phyloP scores from a whole-genome alignment of 2,113 vertebrate species.

The Mesitornis unicolor region DNA sequence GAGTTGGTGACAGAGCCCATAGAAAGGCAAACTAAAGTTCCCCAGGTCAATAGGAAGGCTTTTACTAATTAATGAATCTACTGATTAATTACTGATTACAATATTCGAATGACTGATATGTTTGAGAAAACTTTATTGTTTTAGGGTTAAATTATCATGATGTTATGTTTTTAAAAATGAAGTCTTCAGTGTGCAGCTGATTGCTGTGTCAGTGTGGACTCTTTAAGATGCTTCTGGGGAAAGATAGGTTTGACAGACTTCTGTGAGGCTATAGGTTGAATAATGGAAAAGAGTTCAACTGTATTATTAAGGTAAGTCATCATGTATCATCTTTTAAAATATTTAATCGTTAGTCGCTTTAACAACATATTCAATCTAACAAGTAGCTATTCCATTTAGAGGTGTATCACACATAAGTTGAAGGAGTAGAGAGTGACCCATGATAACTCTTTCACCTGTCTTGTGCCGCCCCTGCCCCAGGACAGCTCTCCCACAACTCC shows the following conservation, averaged over 20 bases:
- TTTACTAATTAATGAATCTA: neutral
- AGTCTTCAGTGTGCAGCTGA: neutral
- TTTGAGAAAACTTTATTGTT: neutral
- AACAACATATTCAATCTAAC: neutral
- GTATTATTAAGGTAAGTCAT: neutral
- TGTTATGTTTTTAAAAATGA: neutral
- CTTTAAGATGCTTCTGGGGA: neutral
- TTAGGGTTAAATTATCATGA: neutral
- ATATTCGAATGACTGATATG: neutral
- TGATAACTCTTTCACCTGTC: neutral
- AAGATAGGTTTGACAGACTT: neutral
- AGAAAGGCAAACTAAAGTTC: neutral
- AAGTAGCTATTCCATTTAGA: neutral
- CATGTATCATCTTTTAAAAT: neutral
- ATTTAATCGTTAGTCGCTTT: neutral
- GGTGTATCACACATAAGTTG: accelerated
- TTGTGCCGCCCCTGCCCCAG: no score
- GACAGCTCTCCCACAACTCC: neutral
- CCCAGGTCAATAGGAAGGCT: neutral
- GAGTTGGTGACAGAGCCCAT: neutral
- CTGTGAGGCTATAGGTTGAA: neutral
- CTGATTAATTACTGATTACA: neutral
- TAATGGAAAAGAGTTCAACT: neutral
- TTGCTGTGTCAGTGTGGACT: neutral
- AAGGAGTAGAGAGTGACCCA: neutral